Conservation (phyloP, 2,888 invertebrate species). For the Tholera decimalis region DNA sequence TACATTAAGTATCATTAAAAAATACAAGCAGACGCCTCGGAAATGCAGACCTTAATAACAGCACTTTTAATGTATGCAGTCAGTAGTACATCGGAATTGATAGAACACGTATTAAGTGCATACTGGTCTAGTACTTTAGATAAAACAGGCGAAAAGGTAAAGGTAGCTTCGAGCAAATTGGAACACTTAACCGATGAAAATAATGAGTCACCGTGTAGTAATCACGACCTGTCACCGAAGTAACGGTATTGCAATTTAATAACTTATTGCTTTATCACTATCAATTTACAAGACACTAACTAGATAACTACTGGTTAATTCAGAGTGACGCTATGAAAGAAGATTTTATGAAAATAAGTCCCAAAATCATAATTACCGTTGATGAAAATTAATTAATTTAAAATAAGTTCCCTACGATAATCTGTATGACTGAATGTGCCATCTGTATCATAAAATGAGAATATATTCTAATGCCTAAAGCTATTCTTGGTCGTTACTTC, state of each 20-base stretch:
- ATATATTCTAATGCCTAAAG: conserved; percentile 2
- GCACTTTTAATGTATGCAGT: conserved; percentile 49
- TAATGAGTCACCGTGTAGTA: conserved; percentile 55
- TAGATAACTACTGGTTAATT: neutral
- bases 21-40: conserved; percentile 36
- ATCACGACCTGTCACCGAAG: conserved; percentile 44
- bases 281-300: neutral
- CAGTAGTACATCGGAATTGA: conserved; percentile 52
- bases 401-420: neutral
- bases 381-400: neutral
- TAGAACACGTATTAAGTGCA: conserved; percentile 62
- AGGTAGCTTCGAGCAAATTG: conserved; percentile 49
- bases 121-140: conserved; percentile 55
- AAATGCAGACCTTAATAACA: conserved; percentile 50
- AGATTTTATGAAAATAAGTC: conserved; percentile 1
- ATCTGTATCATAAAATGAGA: conserved; percentile 21
- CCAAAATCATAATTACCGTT: neutral
- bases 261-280: conserved; percentile 24
- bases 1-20: conserved; percentile 34
- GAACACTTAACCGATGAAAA: conserved; percentile 49
- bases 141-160: conserved; percentile 49
- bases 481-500: conserved; percentile 44
- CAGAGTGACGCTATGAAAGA: neutral
- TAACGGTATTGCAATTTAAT: conserved; percentile 52
- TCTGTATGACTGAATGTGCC: neutral